Evolutionary conservation across 2,113 vertebrate genomes (phyloP), one percentile per base, ranked within the genome.

Genomic region (Aspiorhynchus laticeps): DNA sequence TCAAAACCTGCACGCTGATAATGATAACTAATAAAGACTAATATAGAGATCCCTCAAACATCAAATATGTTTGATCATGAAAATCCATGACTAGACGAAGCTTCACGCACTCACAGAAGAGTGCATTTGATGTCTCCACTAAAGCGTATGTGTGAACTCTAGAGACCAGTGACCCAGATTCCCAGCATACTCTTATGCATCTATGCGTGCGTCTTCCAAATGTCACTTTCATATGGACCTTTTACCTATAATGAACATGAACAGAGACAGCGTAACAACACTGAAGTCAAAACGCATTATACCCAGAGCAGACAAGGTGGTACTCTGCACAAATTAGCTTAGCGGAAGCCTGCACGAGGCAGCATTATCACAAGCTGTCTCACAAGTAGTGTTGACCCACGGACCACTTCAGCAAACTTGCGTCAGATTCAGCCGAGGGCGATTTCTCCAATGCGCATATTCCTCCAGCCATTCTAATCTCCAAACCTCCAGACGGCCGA

Each of bases 131-230:
- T 80, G 75, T 75, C 80, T 86, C 51, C 33, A 26, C 85, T 71
- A 74, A 75, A 51, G 56, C 59, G 19, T 26, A 75, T 78, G 83
- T 73, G 84, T 78, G 85, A 85, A 86, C 87, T 84, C 84, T 24
- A 86, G 80, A 83, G 85, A 90, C 77, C 63, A 56, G 53, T 90
- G 89, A 90, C 85, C 87, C 83, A 87, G 87, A 90, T 87, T 88
- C 73, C 36, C 77, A 26, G 15, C 87, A 74, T 85, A 77, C 48
- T 59, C 74, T 67, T 80, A 73, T 74, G 69, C 21, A 83, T 48
- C 67, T 12, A 11, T 33, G 6, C 0, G 43, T 75, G 80, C 46
- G 85, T 88, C 63, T 33, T 84, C 36, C 69, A 81, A 59, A 84
- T 63, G 36, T 80, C 74, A 61, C 67, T 83, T 71, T 78, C 80